Percentiles rank a stretch among this genome's conserved stretches.
Evolutionary conservation across 2,797 vertebrate genomes (phyloP).

Genomic region (Hapalemur alaotrensis): DNA sequence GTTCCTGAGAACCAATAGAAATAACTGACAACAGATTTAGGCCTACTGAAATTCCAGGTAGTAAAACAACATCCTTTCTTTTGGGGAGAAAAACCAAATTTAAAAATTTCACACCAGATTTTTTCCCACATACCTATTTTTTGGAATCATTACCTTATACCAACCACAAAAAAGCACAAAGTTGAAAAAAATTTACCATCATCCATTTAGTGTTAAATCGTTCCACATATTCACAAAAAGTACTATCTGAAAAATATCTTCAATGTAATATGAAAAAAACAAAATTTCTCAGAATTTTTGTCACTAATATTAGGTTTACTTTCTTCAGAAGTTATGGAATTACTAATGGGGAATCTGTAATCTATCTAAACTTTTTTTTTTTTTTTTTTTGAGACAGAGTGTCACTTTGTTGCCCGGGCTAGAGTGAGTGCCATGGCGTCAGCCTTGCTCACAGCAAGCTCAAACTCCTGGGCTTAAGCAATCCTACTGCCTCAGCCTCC

Average conservation of each 20-base stretch:
- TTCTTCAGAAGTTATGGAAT: constrained; percentile 63
- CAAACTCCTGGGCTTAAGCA: no score
- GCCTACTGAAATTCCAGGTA: neutral
- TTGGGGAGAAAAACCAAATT: neutral
- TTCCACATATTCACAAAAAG: neutral
- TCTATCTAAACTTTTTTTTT: no score
- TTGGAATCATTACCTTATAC: neutral
- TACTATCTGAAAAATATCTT: neutral
- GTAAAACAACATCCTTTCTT: neutral
- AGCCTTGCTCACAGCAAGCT: no score
- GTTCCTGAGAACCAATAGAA: neutral
- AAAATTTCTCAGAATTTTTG: constrained; percentile 29
- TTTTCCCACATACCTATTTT: neutral
- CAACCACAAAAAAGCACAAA: neutral
- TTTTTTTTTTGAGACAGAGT: no score
- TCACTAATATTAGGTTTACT: constrained; percentile 36
- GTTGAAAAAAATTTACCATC: neutral
- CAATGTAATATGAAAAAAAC: neutral
- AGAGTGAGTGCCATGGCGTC: no score
- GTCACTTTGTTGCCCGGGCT: no score
- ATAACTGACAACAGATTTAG: neutral
- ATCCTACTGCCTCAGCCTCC: no score
- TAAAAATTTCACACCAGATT: neutral
- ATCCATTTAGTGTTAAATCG: neutral
- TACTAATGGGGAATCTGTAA: constrained; percentile 58